Base-by-base conservation (phyloP, 1,140 invertebrate species). In the Tetramorium simillimum region DNA sequence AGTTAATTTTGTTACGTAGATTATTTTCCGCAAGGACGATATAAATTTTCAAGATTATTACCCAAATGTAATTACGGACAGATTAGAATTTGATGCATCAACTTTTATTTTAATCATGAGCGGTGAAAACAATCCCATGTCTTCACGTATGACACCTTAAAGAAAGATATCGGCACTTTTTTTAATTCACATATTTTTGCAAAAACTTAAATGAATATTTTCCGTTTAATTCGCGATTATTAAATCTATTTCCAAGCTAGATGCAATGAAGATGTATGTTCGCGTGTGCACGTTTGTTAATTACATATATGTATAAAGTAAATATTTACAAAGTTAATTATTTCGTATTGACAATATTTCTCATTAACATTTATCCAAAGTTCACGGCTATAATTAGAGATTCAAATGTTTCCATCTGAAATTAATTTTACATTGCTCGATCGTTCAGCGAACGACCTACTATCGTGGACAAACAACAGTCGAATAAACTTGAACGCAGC, bases 1-100 rank as follows among this genome's bases (percentile, higher is more conserved):
- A 53, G 28, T 63, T 86, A 89, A 89, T 86, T 76, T 72, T 49
- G 75, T 86, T 89, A 75, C 56, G 51, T 67, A 46, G 62, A 16
- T 70, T 60, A 80, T 75, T 89, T 86, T 69, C 18, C 28, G 12
- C 37, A 53, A 86, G 65, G 70, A 75, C 18, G 67, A 86, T 51
- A 14, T 46, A 51, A 33, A 28, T 76, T 40, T 73, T 76, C 28
- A 28, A 77, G 21, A 85, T 60, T 86, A 86, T 77, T 43, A 70
- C n/a, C 5, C 37, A 14, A 2, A 0, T 43, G 7, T 72, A 58
- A 81, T 72, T 70, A 70, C 9, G 18, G 14, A 9, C 12, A 78
- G 3, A 37, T 28, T 21, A 70, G 0, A 14, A 12, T 37, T 51
- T 16, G 28, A 67, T 2, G 37, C 21, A 58, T 81, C 3, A 18